A percentile compares a stretch with the other conserved stretches of the same genome.
phyloP scores from a whole-genome alignment of 2,113 vertebrate genomes.

The Scopus umbretta region DNA sequence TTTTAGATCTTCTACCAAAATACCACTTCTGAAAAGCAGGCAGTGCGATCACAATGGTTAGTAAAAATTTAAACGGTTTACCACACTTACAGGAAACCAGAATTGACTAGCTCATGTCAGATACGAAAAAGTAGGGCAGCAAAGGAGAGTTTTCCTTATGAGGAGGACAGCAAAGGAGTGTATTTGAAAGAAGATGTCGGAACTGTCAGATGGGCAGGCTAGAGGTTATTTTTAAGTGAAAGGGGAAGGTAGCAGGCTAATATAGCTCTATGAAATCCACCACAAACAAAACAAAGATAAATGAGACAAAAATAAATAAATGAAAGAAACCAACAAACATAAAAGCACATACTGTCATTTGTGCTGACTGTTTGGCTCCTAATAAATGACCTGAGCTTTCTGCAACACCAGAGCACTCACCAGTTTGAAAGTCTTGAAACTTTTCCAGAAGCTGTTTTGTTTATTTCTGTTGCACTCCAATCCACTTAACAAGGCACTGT shows the following conservation, averaged over 20 bases:
- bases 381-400: neutral
- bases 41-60: neutral
- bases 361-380: neutral
- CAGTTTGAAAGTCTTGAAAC: neutral
- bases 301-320: neutral
- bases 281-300: too few relatives aligned
- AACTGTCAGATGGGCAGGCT: neutral
- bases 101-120: fast-evolving
- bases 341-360: neutral
- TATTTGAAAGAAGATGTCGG: neutral
- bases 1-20: neutral
- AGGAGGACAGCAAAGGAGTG: neutral
- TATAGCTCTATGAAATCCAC: neutral
- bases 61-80: neutral
- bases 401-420: neutral
- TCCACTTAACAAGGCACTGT: neutral
- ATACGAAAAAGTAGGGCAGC: neutral
- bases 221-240: neutral
- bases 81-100: neutral
- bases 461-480: neutral
- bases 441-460: neutral
- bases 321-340: neutral
- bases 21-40: neutral
- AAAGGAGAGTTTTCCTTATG: neutral
- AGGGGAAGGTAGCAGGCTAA: neutral